Evolutionary conservation across 2,888 invertebrate genomes (phyloP), one percentile per base, ranked within the genome.

Genomic region (Acrobasis consociella): DNA sequence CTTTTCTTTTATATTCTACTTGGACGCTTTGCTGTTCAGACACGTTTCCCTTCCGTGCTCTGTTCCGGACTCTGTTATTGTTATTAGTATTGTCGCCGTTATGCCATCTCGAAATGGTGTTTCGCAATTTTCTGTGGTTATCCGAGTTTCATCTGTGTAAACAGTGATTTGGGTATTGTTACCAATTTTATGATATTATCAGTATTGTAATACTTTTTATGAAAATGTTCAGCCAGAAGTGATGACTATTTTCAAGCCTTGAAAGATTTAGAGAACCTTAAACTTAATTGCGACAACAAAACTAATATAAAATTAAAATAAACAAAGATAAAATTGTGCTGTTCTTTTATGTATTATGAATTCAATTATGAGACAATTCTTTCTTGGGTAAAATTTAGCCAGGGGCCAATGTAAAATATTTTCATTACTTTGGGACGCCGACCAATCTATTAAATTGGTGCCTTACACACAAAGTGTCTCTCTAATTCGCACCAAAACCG

Each of bases 381-480:
- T 31, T 31, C 5, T 31, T 31, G 8, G 2, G 31, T 8, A 7
- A 7, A 22, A 31, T 31, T 31, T 8, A 31, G 31, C 31, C 31
- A 31, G 31, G 31, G 31, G 7, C 31, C 8, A 8, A 50, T 63
- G n/a, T 10, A 11, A 17, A 59, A 62, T 63, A 22, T 53, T 37
- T 37, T 58, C 62, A 55, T 62, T 62, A 22, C 39, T 46, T 46
- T 46, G 11, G 50, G 55, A 59, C 64, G 49, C 31, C 39, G 56
- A 49, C 53, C 62, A 67, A 65, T 67, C 64, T 63, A 58, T 55
- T 52, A 62, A 63, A 64, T 62, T 66, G 66, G 65, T 49, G 63
- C 50, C 64, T 16, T 63, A 31, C 8, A 31, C 8, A 31, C 31
- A 59, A 65, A 64, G 59, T 58, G 63, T 53, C 13, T 22, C 49